Evolutionary conservation across 2,888 invertebrate species (phyloP).

Genomic region (Lathronympha strigana): DNA sequence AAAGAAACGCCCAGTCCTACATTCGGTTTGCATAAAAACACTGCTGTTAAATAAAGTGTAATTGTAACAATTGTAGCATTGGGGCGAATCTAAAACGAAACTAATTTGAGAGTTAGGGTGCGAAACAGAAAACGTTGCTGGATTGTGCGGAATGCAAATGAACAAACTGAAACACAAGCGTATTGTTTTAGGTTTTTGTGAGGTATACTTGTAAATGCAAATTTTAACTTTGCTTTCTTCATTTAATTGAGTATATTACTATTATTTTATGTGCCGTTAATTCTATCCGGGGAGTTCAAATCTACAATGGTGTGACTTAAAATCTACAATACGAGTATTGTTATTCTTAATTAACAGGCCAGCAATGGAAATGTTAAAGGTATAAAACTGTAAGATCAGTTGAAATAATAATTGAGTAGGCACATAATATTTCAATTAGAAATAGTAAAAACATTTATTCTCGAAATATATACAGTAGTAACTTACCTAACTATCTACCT

Average conservation of each 20-base stretch:
- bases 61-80: conserved; percentile 36
- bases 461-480: no score
- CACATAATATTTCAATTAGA: no score
- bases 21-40: conserved; percentile 30
- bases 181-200: conserved; percentile 38
- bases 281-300: neutral
- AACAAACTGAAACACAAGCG: conserved; percentile 38
- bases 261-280: neutral
- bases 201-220: conserved; percentile 27
- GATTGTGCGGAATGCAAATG: conserved; percentile 38
- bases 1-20: conserved; percentile 22
- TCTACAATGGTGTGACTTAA: neutral
- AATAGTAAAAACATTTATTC: no score
- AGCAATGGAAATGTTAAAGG: no score
- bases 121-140: conserved; percentile 28
- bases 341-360: no score
- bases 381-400: no score
- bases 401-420: no score
- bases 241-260: conserved; percentile 7
- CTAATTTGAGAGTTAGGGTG: conserved; percentile 40
- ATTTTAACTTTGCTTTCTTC: conserved; percentile 15
- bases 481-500: no score
- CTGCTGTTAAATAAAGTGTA: conserved; percentile 30
- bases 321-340: neutral
- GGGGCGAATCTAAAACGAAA: conserved; percentile 33